phyloP scores from a whole-genome alignment of 2,888 invertebrate genomes.

The Adineta ricciae region DNA sequence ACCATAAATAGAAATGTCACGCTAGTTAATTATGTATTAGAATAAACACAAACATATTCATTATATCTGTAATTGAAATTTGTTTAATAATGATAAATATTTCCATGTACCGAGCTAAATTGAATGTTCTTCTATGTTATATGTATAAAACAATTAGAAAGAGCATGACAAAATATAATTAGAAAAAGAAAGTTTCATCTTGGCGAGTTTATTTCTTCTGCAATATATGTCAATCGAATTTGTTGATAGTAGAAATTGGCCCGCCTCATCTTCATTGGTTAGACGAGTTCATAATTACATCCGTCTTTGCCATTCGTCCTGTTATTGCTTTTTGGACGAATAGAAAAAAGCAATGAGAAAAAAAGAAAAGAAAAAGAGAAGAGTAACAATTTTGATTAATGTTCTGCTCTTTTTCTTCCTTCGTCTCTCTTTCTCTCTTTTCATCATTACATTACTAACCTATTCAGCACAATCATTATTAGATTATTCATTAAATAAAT shows the following conservation, averaged over 20 bases:
- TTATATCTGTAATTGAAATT: background rate
- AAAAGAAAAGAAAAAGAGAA: background rate
- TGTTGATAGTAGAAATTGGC: background rate
- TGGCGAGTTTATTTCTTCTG: background rate
- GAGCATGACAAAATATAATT: background rate
- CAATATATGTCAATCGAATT: background rate
- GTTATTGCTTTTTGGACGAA: background rate
- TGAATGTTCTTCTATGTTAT: background rate
- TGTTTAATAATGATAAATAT: background rate
- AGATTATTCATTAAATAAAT: constrained; percentile 15
- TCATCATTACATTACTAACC: background rate
- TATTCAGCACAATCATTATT: background rate
- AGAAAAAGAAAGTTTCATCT: background rate
- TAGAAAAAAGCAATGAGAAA: background rate
- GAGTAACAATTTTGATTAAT: background rate
- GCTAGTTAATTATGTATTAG: background rate
- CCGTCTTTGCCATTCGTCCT: background rate
- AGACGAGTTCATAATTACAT: background rate
- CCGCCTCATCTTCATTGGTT: background rate
- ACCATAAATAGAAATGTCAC: background rate
- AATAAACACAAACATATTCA: background rate
- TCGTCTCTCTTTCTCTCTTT: background rate
- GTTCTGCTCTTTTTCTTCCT: background rate
- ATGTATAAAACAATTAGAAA: background rate
- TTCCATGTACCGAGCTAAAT: background rate